These are phyloP conservation scores for Caenorhabditis japonica DNA, from an alignment of 2,888 invertebrate genomes.

Conservation along the genomic window DNA sequence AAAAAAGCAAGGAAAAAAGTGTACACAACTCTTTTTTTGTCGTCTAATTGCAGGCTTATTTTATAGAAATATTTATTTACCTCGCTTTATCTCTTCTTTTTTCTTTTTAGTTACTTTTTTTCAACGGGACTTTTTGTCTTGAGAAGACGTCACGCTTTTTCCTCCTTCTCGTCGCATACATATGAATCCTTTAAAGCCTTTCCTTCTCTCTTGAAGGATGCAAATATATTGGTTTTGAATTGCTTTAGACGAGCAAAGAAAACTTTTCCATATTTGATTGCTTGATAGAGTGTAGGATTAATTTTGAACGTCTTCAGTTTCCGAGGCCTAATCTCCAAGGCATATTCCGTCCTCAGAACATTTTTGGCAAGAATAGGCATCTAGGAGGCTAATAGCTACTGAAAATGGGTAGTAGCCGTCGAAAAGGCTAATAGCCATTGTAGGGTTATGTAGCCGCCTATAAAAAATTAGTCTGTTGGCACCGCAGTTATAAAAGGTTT, in stretches of 20 bases:
- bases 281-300: slow-evolving; percentile 11
- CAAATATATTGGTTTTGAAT: slow-evolving; percentile 50
- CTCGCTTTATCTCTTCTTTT: not conserved
- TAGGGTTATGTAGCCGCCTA: no score
- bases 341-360: no score
- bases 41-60: slow-evolving; percentile 48
- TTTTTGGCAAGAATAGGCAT: no score
- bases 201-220: not conserved
- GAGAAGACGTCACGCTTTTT: not conserved
- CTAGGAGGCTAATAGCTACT: no score
- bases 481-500: no score
- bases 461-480: no score
- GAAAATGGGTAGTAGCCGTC: no score
- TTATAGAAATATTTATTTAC: slow-evolving; percentile 19
- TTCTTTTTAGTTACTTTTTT: not conserved
- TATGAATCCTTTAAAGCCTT: slow-evolving; percentile 36
- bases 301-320: no score
- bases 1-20: slow-evolving; percentile 8
- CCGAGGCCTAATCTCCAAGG: no score
- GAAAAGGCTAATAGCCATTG: no score
- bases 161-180: slow-evolving; percentile 22
- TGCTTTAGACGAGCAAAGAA: slow-evolving; percentile 6
- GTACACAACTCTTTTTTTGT: slow-evolving; percentile 20
- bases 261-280: slow-evolving; percentile 5
- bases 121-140: slow-evolving; percentile 1